These are phyloP conservation scores for Anhinga rufa DNA, from an alignment of 2,113 vertebrate genomes.

Conservation along the genomic window DNA sequence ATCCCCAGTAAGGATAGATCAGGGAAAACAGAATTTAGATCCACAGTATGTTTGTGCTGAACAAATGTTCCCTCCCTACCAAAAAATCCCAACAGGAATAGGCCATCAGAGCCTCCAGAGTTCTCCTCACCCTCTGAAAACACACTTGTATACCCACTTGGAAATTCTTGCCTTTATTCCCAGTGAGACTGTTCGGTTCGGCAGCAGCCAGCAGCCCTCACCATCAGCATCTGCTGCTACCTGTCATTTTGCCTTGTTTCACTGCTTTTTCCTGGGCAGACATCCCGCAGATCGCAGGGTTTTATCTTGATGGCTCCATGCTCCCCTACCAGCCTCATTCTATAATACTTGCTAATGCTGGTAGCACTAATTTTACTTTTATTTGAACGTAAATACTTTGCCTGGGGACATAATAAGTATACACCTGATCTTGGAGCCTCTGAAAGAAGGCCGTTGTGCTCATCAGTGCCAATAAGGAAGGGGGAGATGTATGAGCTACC, in stretches of 20 bases:
- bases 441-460: not conserved
- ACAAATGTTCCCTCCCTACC: not conserved
- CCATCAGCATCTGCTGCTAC: not conserved
- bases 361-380: conserved; percentile 11
- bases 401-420: not conserved
- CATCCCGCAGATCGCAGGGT: not conserved
- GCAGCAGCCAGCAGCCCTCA: not conserved
- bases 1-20: not conserved
- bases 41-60: not conserved
- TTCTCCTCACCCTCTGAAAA: not conserved
- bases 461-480: not conserved
- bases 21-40: not conserved
- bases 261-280: not conserved
- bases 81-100: not conserved
- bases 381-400: not conserved
- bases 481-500: not conserved
- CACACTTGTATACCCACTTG: not conserved
- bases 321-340: not conserved
- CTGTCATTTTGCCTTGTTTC: not conserved
- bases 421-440: not conserved
- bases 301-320: not conserved
- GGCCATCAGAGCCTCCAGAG: not conserved
- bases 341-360: not conserved
- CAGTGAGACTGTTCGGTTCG: not conserved
- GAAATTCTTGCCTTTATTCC: not conserved